Evolutionary conservation across 2,888 invertebrate species (phyloP).

Genomic region (Drosophila niveifrons): DNA sequence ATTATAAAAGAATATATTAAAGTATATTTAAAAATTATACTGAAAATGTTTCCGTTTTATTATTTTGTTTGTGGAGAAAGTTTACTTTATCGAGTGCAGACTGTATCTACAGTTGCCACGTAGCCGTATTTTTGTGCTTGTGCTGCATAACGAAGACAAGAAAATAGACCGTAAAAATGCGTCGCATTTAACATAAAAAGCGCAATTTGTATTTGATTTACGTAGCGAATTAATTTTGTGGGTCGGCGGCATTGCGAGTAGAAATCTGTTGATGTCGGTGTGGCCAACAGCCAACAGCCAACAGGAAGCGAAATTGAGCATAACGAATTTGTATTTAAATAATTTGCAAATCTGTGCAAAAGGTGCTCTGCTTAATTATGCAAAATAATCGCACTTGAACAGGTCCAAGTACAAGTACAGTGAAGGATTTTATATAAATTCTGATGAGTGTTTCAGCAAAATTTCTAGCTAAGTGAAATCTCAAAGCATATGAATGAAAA

Average conservation of each 20-base stretch:
- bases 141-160: neutral
- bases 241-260: constrained; percentile 46
- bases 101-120: neutral
- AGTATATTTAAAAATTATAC: too few species aligned
- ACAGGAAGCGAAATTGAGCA: constrained; percentile 57
- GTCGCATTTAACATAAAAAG: constrained; percentile 49
- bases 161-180: constrained; percentile 39
- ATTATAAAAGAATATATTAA: too few species aligned
- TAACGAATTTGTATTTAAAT: constrained; percentile 69
- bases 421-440: neutral
- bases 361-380: neutral
- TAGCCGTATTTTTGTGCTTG: neutral
- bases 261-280: constrained; percentile 40
- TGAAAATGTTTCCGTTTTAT: too few species aligned
- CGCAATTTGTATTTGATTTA: constrained; percentile 69
- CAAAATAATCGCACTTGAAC: neutral
- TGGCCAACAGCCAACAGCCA: neutral
- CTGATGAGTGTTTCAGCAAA: too few species aligned
- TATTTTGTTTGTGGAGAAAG: too few species aligned
- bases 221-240: constrained; percentile 78
- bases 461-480: too few species aligned
- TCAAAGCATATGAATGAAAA: too few species aligned
- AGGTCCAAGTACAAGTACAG: neutral
- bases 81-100: too few species aligned
- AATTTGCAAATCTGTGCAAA: neutral